Evolutionary conservation across 2,113 vertebrate genomes (phyloP).

Genomic region (Campylomormyrus numenius): DNA sequence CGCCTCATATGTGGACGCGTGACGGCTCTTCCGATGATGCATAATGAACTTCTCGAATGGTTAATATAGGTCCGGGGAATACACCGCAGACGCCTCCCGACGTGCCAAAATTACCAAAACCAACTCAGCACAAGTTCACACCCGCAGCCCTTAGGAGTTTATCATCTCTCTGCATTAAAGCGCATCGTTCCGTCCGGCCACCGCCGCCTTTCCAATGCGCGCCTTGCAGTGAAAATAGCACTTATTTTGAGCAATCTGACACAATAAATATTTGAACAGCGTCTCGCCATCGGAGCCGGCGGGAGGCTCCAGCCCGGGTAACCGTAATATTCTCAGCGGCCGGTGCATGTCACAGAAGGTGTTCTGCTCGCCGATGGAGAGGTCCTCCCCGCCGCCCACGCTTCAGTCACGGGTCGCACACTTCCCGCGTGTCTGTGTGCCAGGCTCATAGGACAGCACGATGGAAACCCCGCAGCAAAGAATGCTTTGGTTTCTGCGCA

Average conservation of each 20-base stretch:
- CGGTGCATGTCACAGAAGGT: not conserved
- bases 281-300: not conserved
- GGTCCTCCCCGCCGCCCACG: not conserved
- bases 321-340: not conserved
- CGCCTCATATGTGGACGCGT: not conserved
- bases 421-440: not conserved
- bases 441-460: constrained; percentile 28
- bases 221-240: not conserved
- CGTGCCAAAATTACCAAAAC: not conserved
- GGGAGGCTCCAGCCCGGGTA: not conserved
- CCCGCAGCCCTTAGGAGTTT: not conserved
- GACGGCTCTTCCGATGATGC: not conserved
- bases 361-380: not conserved
- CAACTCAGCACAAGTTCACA: not conserved
- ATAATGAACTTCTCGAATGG: not conserved
- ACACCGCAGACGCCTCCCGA: not conserved
- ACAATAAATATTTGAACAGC: not conserved
- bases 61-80: not conserved
- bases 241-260: not conserved
- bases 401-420: not conserved
- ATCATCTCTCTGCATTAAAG: not conserved
- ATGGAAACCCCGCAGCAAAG: constrained; percentile 2
- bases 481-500: constrained; percentile 33
- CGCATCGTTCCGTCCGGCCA: not conserved
- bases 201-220: not conserved